Base-by-base conservation (phyloP, 2,113 vertebrate species). In the Hypomesus transpacificus region DNA sequence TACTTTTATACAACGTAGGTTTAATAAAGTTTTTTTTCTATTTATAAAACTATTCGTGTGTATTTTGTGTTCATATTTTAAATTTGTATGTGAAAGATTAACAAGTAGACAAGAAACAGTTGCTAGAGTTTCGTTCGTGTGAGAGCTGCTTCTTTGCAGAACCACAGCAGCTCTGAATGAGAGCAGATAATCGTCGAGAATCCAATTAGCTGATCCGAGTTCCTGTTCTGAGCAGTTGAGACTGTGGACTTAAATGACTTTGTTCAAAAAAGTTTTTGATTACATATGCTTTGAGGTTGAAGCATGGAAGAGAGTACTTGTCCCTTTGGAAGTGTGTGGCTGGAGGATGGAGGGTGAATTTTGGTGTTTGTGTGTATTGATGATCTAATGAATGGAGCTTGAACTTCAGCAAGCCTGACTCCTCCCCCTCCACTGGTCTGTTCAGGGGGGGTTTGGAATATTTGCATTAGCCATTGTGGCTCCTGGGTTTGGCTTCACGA, bases 381-480 rank as follows among this genome's bases (percentile, higher is more conserved):
- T 3, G 54, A 18, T 70, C 0, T 17, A 13, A 52, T 74, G 76
- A 78, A 78, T 70, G 73, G 76, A 50, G 39, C 65, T 63, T 64
- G 69, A 69, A 69, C 70, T 68, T 73, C 58, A 56, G 65, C 57
- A 58, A 70, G 67, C 24, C 2, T 34, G 31, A 34, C 31, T 34
- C 76, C 72, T 63, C 59, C 58, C 61, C 64, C 61, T 62, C 24
- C 63, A 58, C 67, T 34, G 31, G 31, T 4, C 7, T 74, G 71
- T 58, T 73, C 76, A 65, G 70, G 70, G 56, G 56, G 69, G 58
- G 74, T 63, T 71, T 59, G 31, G 76, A 66, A 70, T 50, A 85
- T 83, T 83, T 68, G 81, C 79, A 81, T 85, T 69, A 73, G 56
- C 74, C 66, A 77, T 83, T 84, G 77, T 83, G 66, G 31, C 60